Base-by-base conservation (phyloP, 2,797 vertebrate species). In the Eidolon dupreanum region DNA sequence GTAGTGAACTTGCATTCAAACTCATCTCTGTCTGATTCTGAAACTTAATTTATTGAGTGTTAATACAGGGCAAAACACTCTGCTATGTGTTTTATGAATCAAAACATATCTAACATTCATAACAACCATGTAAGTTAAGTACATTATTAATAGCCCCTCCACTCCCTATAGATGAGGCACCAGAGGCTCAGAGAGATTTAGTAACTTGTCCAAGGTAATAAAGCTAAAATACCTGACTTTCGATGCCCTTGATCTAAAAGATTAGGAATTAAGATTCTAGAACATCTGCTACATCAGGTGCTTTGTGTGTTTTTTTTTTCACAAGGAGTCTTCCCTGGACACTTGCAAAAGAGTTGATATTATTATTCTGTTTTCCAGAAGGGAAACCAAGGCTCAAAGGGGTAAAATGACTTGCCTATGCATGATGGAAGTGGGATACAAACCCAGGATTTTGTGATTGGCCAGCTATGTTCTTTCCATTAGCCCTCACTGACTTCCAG, bases 101-200 rank as follows among this genome's bases (percentile, higher is more conserved):
- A 84, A 95, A 88, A 90, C 31, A 94, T 41, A 65, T 17, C 26
- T 71, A 83, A 85, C 41, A 8, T 66, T 92, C 70, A n/a, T 33
- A 75, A 51, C 2, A 24, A 63, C 16, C 46, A 70, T n/a, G 51
- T 57, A 43, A 75, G 13, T 55, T 85, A 79, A 82, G 49, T 70
- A 53, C 13, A 3, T n/a, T 90, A 36, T 66, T 49, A 61, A 43
- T 28, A 87, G 43, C 8, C 11, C 8, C 13, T 82, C 26, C 10
- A 3, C 24, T 82, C 33, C 38, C 26, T 19, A 46, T 2, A 86
- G 33, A 96, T 83, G 17, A 95, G 31, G 13, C 83, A 84, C 41
- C 31, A 33, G 68, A 93, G 84, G 43, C 53, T 75, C 17, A 82
- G 57, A 85, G n/a, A 89, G 5, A 61, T 49, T 93, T 73, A 65